Conservation (phyloP, 30 jellyfish, hydroid and myxozoan genomes). For the Morbakka virulenta region DNA sequence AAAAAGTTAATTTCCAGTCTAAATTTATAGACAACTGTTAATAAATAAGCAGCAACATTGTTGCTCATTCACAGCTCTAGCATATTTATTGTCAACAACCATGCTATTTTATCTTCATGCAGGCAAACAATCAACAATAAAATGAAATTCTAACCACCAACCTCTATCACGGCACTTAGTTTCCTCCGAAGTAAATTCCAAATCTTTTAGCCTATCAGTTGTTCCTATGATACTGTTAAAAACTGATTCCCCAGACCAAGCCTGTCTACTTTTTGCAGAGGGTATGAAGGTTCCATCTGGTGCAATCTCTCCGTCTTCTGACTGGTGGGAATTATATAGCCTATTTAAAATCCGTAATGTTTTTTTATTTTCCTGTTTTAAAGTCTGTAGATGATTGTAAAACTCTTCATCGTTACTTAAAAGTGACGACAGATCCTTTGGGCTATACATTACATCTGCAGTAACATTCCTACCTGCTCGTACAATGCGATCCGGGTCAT, state of each 20-base stretch:
- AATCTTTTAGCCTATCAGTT: neutral
- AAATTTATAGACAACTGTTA: too few relatives aligned
- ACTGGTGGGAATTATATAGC: conserved; percentile 30
- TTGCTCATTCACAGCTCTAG: too few relatives aligned
- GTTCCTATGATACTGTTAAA: neutral
- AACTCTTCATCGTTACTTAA: conserved; percentile 74
- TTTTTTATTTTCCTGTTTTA: conserved; percentile 75
- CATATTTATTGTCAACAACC: too few relatives aligned
- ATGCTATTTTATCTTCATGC: too few relatives aligned
- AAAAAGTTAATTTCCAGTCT: too few relatives aligned
- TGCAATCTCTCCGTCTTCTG: neutral
- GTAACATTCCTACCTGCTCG: neutral
- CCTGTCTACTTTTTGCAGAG: neutral
- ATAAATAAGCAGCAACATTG: too few relatives aligned
- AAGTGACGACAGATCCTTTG: conserved; percentile 36
- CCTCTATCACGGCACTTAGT: too few relatives aligned
- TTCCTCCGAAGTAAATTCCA: neutral
- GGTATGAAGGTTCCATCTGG: neutral
- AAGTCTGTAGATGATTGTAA: conserved; percentile 63
- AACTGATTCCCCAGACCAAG: neutral
- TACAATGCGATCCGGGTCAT: conserved; percentile 5
- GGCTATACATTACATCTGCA: neutral
- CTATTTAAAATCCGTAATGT: conserved; percentile 71
- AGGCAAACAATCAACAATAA: too few relatives aligned
- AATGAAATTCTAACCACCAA: too few relatives aligned